A percentile compares a stretch with the other conserved stretches of the same genome.
Conservation (phyloP, 30 jellyfish, hydroid and myxozoan genomes). For the Hydractinia echinata region DNA sequence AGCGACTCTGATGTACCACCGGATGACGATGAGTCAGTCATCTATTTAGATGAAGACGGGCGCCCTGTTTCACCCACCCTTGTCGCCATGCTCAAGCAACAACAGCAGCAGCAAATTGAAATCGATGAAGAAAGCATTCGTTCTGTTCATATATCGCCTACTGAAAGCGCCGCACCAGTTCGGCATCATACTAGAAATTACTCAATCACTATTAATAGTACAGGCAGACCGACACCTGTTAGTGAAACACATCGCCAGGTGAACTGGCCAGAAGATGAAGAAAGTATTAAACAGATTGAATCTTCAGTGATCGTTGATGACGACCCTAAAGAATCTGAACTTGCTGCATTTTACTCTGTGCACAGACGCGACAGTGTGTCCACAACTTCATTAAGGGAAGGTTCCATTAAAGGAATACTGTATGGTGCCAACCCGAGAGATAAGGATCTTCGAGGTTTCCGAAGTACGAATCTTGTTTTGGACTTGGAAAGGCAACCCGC, state of each 20-base stretch:
- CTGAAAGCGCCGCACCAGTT: neutral
- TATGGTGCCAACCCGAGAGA: neutral
- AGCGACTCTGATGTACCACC: neutral
- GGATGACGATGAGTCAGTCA: neutral
- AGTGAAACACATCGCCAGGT: neutral
- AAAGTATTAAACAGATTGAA: neutral
- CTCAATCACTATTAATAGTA: neutral
- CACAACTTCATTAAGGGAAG: neutral
- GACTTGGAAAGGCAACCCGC: neutral
- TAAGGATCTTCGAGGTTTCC: constrained; percentile 2
- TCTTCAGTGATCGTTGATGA: neutral
- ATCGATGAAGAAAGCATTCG: neutral
- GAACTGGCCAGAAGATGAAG: neutral
- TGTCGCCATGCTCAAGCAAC: neutral
- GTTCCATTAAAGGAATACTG: constrained; percentile 5
- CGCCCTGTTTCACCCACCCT: constrained; percentile 5
- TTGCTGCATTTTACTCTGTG: neutral
- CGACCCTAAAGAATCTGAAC: neutral
- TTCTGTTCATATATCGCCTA: neutral
- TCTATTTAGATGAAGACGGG: constrained; percentile 4
- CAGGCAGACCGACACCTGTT: neutral
- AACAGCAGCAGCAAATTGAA: too few species aligned
- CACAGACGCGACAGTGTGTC: neutral
- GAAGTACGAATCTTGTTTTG: neutral
- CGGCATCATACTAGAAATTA: neutral